Percentiles rank a stretch among this genome's conserved stretches.
Conservation (phyloP, 1,140 invertebrate genomes). For the Cydia amplana region DNA sequence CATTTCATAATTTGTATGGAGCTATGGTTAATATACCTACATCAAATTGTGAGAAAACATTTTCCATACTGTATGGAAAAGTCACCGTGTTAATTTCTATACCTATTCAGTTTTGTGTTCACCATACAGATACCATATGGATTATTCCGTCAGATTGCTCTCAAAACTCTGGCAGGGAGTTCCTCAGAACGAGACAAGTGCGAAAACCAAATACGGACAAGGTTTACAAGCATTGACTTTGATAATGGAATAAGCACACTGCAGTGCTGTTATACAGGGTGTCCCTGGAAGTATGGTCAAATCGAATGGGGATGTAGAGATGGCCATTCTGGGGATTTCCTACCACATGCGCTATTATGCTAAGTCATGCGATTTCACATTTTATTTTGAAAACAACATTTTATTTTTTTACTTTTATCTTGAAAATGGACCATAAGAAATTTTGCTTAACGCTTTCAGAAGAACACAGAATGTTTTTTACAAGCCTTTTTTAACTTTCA, state of each 20-base stretch:
- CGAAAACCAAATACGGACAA: constrained; percentile 7
- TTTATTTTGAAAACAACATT: constrained; percentile 9
- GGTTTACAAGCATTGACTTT: constrained; percentile 14
- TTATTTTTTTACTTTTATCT: no score
- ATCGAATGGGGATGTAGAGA: constrained; percentile 16
- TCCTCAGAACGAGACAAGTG: constrained; percentile 18
- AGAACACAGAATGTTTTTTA: no score
- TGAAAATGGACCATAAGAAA: no score
- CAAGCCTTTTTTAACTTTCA: no score
- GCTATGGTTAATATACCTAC: no score
- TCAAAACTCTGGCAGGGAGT: neutral
- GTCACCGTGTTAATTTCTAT: no score
- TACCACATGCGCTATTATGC: neutral
- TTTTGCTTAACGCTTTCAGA: no score
- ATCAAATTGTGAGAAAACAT: no score
- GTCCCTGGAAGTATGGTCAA: constrained; percentile 18
- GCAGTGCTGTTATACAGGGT: constrained; percentile 10
- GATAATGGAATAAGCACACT: constrained; percentile 11
- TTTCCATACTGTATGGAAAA: neutral
- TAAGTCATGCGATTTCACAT: neutral
- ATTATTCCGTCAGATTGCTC: constrained; percentile 1
- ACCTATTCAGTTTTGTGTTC: neutral
- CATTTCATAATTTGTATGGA: no score
- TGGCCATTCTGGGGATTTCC: neutral
- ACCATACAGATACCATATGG: constrained; percentile 5